Base-by-base conservation (phyloP, 2,888 invertebrate genomes). In the Andricus curvator region DNA sequence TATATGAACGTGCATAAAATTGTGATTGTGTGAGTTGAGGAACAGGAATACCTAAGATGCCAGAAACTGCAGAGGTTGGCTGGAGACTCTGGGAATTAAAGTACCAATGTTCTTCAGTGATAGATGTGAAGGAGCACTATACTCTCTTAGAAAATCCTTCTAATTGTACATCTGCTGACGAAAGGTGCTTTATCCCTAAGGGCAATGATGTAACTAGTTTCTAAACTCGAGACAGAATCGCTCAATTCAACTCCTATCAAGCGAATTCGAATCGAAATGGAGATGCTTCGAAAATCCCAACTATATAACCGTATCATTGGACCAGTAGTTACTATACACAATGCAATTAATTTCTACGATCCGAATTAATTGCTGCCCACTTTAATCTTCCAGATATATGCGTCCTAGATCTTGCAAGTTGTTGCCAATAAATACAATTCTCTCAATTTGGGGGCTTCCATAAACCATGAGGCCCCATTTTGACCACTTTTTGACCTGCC, bases 271-370 rank as follows among this genome's bases (percentile, higher is more conserved):
- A 56, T 37, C n/a, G 74, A 56, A 74, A 74, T 74, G 33, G n/a
- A 74, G 56, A 56, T 74, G 20, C 37, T 74, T 33, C n/a, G n/a
- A 37, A 74, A 74, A 33, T 74, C 20, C n/a, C 33, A 17, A 25
- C 48, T 25, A 29, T 74, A 74, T 74, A 56, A 74, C n/a, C 33
- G 33, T 51, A 56, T 22, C 33, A 15, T n/a, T 74, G 51, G 29
- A 51, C 74, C 22, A 33, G 29, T 11, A n/a, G 74, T 51, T 56
- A 33, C 56, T 56, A 56, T 33, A 56, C 33, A 56, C 33, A 51
- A 25, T 68, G 56, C 74, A 74, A 74, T 74, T 74, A 74, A 74
- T 74, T 74, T 56, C 56, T 33, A 74, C 74, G 74, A 33, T 74
- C 48, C 33, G 51, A 56, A 74, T 56, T 56, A 74, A 56, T 22